phyloP scores from a whole-genome alignment of 2,113 vertebrate genomes.

The Arizona elegans region DNA sequence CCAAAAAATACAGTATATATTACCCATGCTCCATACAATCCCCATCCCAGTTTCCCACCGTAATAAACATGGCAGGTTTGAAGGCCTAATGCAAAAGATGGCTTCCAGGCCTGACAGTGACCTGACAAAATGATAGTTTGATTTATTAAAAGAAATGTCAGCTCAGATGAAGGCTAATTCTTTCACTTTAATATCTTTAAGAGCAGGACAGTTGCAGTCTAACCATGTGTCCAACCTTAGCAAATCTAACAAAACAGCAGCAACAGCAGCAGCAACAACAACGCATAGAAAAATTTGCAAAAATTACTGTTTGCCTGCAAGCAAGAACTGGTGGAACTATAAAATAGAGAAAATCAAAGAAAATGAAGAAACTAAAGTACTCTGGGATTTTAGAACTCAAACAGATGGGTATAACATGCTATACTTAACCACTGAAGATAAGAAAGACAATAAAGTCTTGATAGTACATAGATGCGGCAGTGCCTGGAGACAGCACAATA shows the following conservation, averaged over 20 bases:
- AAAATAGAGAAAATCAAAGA: background rate
- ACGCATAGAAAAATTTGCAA: background rate
- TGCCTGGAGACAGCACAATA: background rate
- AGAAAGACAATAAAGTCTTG: background rate
- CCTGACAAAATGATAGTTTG: background rate
- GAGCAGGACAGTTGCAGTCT: background rate
- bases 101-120: too few species aligned
- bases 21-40: too few species aligned
- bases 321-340: background rate
- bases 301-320: background rate
- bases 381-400: background rate
- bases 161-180: background rate
- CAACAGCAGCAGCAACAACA: background rate
- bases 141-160: background rate
- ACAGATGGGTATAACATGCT: background rate
- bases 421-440: background rate
- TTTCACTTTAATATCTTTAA: background rate
- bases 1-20: too few species aligned
- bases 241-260: background rate
- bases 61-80: too few species aligned
- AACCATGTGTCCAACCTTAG: background rate
- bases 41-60: too few species aligned
- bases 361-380: background rate
- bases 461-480: background rate
- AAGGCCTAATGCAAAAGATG: too few species aligned